Percentiles rank a stretch among this genome's conserved stretches.
phyloP scores from a whole-genome alignment of 2,797 vertebrate species.

The Diplodus puntazzo region DNA sequence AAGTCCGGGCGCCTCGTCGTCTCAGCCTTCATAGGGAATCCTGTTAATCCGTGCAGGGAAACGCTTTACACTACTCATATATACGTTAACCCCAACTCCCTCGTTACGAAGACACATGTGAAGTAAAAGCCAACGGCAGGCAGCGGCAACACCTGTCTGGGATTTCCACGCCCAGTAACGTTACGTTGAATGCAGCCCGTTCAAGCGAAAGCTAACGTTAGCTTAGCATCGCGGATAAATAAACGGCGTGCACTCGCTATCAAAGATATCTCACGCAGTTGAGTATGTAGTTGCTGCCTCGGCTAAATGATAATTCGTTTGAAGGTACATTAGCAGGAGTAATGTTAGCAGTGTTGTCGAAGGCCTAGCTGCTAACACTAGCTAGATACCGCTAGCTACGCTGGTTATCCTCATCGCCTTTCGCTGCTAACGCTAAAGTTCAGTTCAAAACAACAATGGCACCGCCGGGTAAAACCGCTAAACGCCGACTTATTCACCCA shows the following conservation, averaged over 20 bases:
- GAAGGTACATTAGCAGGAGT: accelerated
- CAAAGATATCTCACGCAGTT: accelerated
- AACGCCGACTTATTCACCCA: neutral
- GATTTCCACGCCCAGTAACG: slow-evolving; percentile 76
- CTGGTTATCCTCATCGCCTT: slow-evolving; percentile 25
- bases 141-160: slow-evolving; percentile 66
- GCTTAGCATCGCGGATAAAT: slow-evolving; percentile 39
- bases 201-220: slow-evolving; percentile 54
- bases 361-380: slow-evolving; percentile 42
- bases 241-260: neutral
- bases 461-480: slow-evolving; percentile 15
- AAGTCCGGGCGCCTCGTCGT: slow-evolving; percentile 30
- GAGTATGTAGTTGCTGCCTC: accelerated
- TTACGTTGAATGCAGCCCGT: slow-evolving; percentile 44
- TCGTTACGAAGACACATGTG: neutral
- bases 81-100: neutral
- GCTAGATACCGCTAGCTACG: slow-evolving; percentile 17
- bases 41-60: slow-evolving; percentile 30
- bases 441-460: slow-evolving; percentile 76
- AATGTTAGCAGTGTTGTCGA: neutral
- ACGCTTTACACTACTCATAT: neutral
- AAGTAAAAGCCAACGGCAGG: slow-evolving; percentile 10
- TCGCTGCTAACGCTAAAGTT: slow-evolving; percentile 53
- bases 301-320: neutral
- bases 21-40: slow-evolving; percentile 36